Evolutionary conservation across 2,888 invertebrate genomes (phyloP).

Genomic region (Agapetus fuscipes): DNA sequence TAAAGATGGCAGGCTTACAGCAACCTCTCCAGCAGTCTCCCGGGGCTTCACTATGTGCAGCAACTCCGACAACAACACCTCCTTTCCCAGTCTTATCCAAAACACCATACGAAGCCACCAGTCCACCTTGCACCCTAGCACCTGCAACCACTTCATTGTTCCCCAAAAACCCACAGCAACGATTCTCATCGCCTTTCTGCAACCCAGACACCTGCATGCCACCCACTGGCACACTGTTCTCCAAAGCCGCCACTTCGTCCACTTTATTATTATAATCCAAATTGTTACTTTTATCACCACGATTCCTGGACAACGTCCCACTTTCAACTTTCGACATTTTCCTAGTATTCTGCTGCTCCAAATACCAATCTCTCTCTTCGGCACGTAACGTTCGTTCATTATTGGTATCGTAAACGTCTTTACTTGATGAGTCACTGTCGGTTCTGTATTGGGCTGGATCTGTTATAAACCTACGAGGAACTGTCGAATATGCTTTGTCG

Average conservation of each 20-base stretch:
- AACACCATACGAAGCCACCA: conserved; percentile 36
- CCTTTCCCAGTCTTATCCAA: conserved; percentile 29
- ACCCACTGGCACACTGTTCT: conserved; percentile 9
- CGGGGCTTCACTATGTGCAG: conserved; percentile 23
- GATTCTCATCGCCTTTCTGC: conserved; percentile 18
- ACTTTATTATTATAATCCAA: conserved; percentile 14
- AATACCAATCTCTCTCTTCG: conserved; percentile 20
- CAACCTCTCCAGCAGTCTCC: conserved; percentile 38
- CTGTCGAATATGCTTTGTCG: conserved; percentile 12
- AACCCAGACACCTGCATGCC: conserved; percentile 11
- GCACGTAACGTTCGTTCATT: conserved; percentile 20
- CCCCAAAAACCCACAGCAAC: conserved; percentile 19
- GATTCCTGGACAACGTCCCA: conserved; percentile 12
- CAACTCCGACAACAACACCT: conserved; percentile 31
- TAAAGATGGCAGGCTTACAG: conserved; percentile 47
- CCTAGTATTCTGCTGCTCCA: conserved; percentile 8
- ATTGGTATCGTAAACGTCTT: conserved; percentile 14
- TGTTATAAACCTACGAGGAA: conserved; percentile 6
- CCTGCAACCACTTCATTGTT: conserved; percentile 10
- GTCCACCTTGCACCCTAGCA: conserved; percentile 25
- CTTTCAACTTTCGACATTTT: conserved; percentile 14
- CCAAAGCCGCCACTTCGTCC: conserved; percentile 12
- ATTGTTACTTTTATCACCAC: conserved; percentile 9
- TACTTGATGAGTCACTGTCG: conserved; percentile 18
- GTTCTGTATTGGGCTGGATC: conserved; percentile 18